Evolutionary conservation across 92 coral and sea anemone species (phyloP), one percentile per base, ranked within the genome.

Genomic region (Ricordea florida): DNA sequence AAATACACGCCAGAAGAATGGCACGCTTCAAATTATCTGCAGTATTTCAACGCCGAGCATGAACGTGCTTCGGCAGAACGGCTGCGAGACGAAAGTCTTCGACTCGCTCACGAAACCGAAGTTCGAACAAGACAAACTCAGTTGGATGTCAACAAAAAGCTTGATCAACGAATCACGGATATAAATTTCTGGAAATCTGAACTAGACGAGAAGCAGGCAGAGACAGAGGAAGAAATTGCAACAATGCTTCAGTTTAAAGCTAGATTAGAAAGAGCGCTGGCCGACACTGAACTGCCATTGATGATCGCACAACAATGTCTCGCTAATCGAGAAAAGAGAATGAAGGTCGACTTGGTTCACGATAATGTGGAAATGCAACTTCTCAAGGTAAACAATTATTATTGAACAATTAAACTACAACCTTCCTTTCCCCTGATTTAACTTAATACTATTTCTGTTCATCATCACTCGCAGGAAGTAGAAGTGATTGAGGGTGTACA

Each of bases 1-100:
- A 94, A 94, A 58, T 94, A 91, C 78, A 65, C 92, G 11, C 98
- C 98, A 24, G 98, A 91, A 64, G 98, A 94, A 79, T 94, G 98
- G 98, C 94, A 84, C 38, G 83, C 96, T 3, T 94, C 98, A 6
- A 94, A 94, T 56, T 89, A 79, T 33, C 58, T 94, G 32, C 93
- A 94, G 37, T 94, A 94, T 78, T 57, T 83, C 45, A 91, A 88
- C 50, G 98, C 98, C 17, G 98, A 94, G 42, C 80, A 66, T 25
- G 98, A 94, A 48, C 92, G 98, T 22, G 86, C 92, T 10, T 79
- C 87, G 6, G 98, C 98, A 4, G 98, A 94, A 67, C 80, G 97
- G 57, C 91, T 94, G 82, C 98, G 97, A 55, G 98, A 94, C 43
- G 98, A 94, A 52, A 91, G 97, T 60, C 77, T 62, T 58, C 86